phyloP scores from a whole-genome alignment of 2,113 vertebrate species.

The Rynchops niger region DNA sequence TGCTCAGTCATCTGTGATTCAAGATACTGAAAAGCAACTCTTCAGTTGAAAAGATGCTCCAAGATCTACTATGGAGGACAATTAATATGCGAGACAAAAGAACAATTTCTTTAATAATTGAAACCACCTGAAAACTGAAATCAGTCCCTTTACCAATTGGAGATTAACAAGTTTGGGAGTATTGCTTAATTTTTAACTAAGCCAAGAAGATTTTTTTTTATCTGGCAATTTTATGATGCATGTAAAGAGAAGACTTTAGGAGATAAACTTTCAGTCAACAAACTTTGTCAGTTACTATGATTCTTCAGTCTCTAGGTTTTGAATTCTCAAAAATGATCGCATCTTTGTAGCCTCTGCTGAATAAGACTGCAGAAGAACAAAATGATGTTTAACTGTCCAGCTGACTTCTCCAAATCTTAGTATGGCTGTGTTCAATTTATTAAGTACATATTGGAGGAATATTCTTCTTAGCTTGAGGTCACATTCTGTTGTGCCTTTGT shows the following conservation, averaged over 20 bases:
- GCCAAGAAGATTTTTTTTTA: rapidly evolving
- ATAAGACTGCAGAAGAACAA: neutral
- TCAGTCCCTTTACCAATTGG: neutral
- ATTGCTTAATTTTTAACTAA: neutral
- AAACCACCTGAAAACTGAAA: neutral
- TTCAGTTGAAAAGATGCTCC: neutral
- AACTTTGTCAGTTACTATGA: neutral
- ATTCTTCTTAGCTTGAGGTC: neutral
- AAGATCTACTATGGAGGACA: neutral
- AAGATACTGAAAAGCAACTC: neutral
- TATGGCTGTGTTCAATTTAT: neutral
- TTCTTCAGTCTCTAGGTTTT: neutral
- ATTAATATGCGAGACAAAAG: neutral
- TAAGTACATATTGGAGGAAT: neutral
- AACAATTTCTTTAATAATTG: neutral
- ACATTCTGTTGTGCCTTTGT: neutral
- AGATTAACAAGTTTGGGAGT: neutral
- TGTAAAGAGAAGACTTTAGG: neutral
- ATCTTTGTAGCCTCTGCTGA: neutral
- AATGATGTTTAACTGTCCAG: neutral
- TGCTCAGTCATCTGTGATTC: neutral
- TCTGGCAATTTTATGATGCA: rapidly evolving
- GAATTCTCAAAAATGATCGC: neutral
- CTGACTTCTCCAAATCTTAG: neutral
- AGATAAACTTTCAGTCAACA: neutral